phyloP scores from a whole-genome alignment of 1,140 invertebrate species.

The Diuraphis noxia region DNA sequence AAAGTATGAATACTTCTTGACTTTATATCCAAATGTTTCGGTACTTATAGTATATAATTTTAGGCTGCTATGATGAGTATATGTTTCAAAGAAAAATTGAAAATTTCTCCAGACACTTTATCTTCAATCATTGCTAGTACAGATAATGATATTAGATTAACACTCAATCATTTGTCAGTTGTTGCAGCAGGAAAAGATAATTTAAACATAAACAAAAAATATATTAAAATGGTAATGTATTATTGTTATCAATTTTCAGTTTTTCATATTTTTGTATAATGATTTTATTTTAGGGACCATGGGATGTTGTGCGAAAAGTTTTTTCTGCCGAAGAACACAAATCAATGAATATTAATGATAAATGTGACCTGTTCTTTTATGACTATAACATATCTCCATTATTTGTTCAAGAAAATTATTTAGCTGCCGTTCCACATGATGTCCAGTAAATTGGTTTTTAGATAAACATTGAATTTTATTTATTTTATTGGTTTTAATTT shows the following conservation, averaged over 20 bases:
- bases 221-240: conserved; percentile 73
- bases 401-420: conserved; percentile 98
- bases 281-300: conserved; percentile 71
- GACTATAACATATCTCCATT: conserved; percentile 94
- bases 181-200: conserved; percentile 65
- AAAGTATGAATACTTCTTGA: conserved; percentile 65
- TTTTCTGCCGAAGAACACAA: conserved; percentile 83
- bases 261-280: background rate
- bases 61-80: conserved; percentile 86
- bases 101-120: conserved; percentile 75
- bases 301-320: conserved; percentile 90
- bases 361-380: conserved; percentile 91
- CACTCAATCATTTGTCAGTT: conserved; percentile 84
- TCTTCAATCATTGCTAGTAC: conserved; percentile 84
- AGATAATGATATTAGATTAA: conserved; percentile 92
- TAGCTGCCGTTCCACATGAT: conserved; percentile 68
- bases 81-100: conserved; percentile 89
- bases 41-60: conserved; percentile 55
- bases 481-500: conserved; percentile 54
- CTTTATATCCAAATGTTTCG: conserved; percentile 11
- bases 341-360: conserved; percentile 81
- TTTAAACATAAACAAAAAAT: conserved; percentile 69
- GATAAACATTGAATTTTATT: conserved; percentile 59
- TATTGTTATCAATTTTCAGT: background rate
- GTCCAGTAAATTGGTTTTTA: conserved; percentile 53